Conservation (phyloP, 2,888 invertebrate species). For the Drosophila rubida region DNA sequence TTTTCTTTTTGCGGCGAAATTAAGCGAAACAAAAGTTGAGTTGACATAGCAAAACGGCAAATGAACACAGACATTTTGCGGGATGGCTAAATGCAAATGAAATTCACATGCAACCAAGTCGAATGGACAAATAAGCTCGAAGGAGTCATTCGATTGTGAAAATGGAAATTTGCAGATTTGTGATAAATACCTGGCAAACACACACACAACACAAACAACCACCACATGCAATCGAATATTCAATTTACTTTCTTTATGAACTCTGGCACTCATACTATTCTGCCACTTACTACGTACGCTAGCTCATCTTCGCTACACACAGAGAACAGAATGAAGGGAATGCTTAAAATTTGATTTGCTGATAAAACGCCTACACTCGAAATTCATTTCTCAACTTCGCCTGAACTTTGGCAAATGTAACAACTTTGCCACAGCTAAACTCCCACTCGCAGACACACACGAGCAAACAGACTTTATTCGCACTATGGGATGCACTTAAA, state of each 20-base stretch:
- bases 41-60: slow-evolving; percentile 39
- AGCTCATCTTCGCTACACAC: slow-evolving; percentile 9
- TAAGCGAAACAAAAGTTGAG: slow-evolving; percentile 35
- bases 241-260: slow-evolving; percentile 37
- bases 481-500: slow-evolving; percentile 1
- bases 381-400: slow-evolving; percentile 68
- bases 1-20: slow-evolving; percentile 42
- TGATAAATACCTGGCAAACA: slow-evolving; percentile 47
- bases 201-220: slow-evolving; percentile 7
- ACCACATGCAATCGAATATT: slow-evolving; percentile 38
- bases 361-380: slow-evolving; percentile 61
- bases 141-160: slow-evolving; percentile 63
- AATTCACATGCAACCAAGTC: slow-evolving; percentile 59
- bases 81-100: slow-evolving; percentile 8
- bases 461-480: not conserved
- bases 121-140: slow-evolving; percentile 61
- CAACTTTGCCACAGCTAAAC: slow-evolving; percentile 26
- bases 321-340: slow-evolving; percentile 2
- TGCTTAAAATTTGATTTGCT: slow-evolving; percentile 71
- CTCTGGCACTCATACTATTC: slow-evolving; percentile 3
- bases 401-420: slow-evolving; percentile 38
- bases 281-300: not conserved
- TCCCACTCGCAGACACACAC: slow-evolving; percentile 12
- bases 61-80: slow-evolving; percentile 34
- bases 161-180: slow-evolving; percentile 66